These are phyloP conservation scores for Polypedilum pembai DNA, from an alignment of 1,140 invertebrate genomes.

Conservation along the genomic window DNA sequence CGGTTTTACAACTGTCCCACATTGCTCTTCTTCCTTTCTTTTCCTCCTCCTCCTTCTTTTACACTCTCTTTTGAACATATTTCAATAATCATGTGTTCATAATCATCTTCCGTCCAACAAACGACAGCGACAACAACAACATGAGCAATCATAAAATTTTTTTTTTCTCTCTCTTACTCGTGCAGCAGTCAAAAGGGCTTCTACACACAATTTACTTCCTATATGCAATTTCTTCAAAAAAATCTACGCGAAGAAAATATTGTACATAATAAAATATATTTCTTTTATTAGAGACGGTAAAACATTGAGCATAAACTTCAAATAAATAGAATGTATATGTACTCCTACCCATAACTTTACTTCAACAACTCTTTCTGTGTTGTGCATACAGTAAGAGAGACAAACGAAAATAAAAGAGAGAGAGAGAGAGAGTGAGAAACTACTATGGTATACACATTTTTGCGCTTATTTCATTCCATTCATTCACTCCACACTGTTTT, in stretches of 20 bases:
- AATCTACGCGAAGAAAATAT: not conserved
- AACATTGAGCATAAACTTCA: constrained; percentile 15
- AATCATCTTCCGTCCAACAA: not conserved
- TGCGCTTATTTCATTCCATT: constrained; percentile 27
- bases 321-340: constrained; percentile 14
- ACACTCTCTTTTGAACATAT: not conserved
- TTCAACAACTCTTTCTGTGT: constrained; percentile 1
- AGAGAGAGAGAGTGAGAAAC: not conserved
- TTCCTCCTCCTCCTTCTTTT: not conserved
- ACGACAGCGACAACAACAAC: too few species aligned
- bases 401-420: not conserved
- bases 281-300: not conserved
- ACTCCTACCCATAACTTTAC: constrained; percentile 3
- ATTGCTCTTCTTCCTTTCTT: not conserved
- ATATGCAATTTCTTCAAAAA: constrained; percentile 19
- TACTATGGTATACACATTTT: not conserved
- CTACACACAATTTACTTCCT: not conserved
- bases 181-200: constrained; percentile 2
- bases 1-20: not conserved
- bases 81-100: not conserved
- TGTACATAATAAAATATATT: not conserved
- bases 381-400: not conserved
- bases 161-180: too few species aligned
- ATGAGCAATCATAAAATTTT: too few species aligned
- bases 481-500: constrained; percentile 16